Evolutionary conservation across 2,888 invertebrate genomes (phyloP).

Genomic region (Sceliomorpha sp.): DNA sequence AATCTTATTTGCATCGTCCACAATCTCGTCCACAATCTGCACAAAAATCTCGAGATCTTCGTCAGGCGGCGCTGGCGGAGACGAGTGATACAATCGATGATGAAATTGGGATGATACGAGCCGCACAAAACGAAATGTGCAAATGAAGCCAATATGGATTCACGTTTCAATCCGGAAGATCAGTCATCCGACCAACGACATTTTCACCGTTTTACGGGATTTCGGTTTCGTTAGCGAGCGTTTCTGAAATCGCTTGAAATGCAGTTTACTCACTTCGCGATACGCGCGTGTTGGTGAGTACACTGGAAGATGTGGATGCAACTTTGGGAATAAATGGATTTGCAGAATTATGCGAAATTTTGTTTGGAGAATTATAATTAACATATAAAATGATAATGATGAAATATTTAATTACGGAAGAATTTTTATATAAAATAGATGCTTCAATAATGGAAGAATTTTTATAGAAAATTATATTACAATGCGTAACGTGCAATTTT

Average conservation of each 20-base stretch:
- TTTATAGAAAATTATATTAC: too few species aligned
- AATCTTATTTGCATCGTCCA: constrained; percentile 34
- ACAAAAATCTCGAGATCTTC: constrained; percentile 36
- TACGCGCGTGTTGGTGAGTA: too few species aligned
- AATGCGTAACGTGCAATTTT: too few species aligned
- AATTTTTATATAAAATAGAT: too few species aligned
- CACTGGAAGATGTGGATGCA: too few species aligned
- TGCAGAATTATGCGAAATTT: too few species aligned
- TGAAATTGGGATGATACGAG: constrained; percentile 66
- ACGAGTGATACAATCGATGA: constrained; percentile 56
- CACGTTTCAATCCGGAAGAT: constrained; percentile 64
- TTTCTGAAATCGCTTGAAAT: constrained; percentile 67
- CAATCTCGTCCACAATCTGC: too few species aligned
- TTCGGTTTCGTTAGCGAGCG: constrained; percentile 40
- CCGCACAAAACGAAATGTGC: constrained; percentile 76
- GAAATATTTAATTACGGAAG: too few species aligned
- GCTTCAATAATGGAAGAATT: too few species aligned
- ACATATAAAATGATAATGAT: too few species aligned
- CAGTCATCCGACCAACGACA: constrained; percentile 68
- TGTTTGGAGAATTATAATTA: too few species aligned
- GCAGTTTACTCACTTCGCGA: constrained; percentile 62
- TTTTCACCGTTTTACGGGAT: constrained; percentile 59
- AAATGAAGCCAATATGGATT: constrained; percentile 79
- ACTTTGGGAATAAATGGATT: too few species aligned
- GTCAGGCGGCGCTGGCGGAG: constrained; percentile 16